phyloP scores from a whole-genome alignment of 1,140 invertebrate genomes.

The Macrobrachium nipponense region DNA sequence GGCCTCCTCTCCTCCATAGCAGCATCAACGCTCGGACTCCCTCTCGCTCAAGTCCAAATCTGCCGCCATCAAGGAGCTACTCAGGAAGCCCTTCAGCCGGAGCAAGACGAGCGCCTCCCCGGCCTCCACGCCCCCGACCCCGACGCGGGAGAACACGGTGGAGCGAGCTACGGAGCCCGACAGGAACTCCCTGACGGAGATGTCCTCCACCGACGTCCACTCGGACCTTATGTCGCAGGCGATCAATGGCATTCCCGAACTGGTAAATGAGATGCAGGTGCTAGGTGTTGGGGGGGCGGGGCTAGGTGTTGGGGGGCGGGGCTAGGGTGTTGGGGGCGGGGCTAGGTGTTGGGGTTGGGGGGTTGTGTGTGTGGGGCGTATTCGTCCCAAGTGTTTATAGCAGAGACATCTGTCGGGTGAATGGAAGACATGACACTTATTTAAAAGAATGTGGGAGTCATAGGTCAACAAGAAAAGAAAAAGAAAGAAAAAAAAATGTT shows the following conservation, averaged over 20 bases:
- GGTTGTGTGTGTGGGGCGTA: too few species aligned
- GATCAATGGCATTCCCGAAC: constrained; percentile 56
- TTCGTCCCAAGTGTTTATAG: too few species aligned
- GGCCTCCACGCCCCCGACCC: constrained; percentile 62
- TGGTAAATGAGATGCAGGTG: constrained; percentile 54
- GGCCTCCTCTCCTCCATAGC: background rate
- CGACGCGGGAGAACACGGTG: constrained; percentile 57
- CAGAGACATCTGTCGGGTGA: background rate
- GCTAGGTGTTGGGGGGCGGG: too few species aligned
- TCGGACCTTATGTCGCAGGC: constrained; percentile 7
- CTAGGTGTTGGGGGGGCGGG: background rate
- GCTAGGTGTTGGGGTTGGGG: too few species aligned
- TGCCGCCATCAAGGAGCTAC: constrained; percentile 61
- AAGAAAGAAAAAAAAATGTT: too few species aligned
- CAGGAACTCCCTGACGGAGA: background rate
- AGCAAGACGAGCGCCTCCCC: constrained; percentile 47
- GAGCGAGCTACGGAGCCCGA: constrained; percentile 24
- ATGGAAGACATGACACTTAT: too few species aligned
- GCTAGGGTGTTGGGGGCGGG: too few species aligned
- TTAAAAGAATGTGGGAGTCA: too few species aligned
- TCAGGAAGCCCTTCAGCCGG: constrained; percentile 60
- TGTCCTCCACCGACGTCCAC: background rate
- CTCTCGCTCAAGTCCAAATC: constrained; percentile 60
- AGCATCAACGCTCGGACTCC: constrained; percentile 52
- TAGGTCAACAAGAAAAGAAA: too few species aligned